Base-by-base conservation (phyloP, 2,113 vertebrate genomes). In the Ranitomeya variabilis region DNA sequence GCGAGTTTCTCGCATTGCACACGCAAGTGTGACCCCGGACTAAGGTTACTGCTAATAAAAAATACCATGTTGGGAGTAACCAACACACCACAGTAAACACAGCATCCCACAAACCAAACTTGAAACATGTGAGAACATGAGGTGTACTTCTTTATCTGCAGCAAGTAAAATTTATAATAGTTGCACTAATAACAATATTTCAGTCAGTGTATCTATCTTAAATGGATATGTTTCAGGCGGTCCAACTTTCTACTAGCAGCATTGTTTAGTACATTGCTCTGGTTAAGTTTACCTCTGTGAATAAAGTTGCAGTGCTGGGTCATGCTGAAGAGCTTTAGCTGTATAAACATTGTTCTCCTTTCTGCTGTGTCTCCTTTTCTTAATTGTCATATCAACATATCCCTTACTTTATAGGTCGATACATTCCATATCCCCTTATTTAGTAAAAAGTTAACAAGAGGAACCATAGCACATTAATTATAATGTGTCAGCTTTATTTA, bases 401-500 rank as follows among this genome's bases (percentile, higher is more conserved):
- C 59, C 87, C 55, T n/a, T 55, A 60, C 73, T 88, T 83, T 71
- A 83, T 76, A 60, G 60, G 54, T 26, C 77, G 77, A 66, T 80
- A 3, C 23, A 79, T 71, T 69, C 86, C 45, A 37, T 45, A 80
- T 80, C 52, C 66, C 87, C 87, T 83, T 84, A 83, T 78, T 66
- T 83, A 77, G 87, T 89, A 77, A 89, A 67, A 66, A 19, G 21
- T 59, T 37, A 78, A 45, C 51, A 60, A 73, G 37, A 51, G 66
- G 87, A 55, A 54, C 15, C 31, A 37, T 54, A 59, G 66, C 55
- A 84, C 87, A 89, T 89, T 89, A 67, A 89, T 89, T 55, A 84
- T 77, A 66, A 7, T 12, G n/a, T 77, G 87, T n/a, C 80, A 89
- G 80, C 80, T 89, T 89, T 89, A 84, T 83, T 83, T 52, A 89